Evolutionary conservation across 2,797 vertebrate genomes (phyloP), one percentile per base, ranked within the genome.

Genomic region (Emydoidea blandingii): DNA sequence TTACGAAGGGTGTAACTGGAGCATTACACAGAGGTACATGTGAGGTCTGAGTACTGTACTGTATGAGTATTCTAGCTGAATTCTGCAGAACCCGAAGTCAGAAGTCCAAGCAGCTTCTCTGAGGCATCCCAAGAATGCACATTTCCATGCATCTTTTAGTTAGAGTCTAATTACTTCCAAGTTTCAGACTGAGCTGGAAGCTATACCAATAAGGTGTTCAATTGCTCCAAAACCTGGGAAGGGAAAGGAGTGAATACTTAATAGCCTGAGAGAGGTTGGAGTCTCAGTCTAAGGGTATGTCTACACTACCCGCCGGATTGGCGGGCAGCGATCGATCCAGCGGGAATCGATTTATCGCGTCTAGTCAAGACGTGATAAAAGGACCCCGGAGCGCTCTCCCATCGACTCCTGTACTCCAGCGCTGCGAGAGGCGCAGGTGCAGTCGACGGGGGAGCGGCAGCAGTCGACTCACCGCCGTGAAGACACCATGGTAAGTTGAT

Each of bases 21-120:
- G 34, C 4, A n/a, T 65, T n/a, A 65, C 16, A 2, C 23, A 12
- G 83, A 2, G 4, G n/a, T 56, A 41, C 0, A 2, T 25, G 3
- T 8, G 27, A 29, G 5, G 34, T 7, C 3, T 19, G 65, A 21
- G 19, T 37, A 72, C 23, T 72, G 5, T 72, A 72, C 29, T 62
- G 57, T 31, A 31, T 23, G 62, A 19, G 34, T 72, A 72, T 37
- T 72, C 18, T 72, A 72, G 65, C 65, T 41, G n/a, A 72, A 21
- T 37, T 37, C 9, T 37, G n/a, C 19, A 72, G 65, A 72, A 72
- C 19, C 7, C 8, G 10, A 68, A 68, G 62, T 68, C n/a, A 41
- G n/a, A 41, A 72, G 65, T 37, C n/a, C 5, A 68, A 37, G 0
- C 11, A 31, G 11, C 4, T 88, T 25, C 1, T 11, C 19, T 87